These are phyloP conservation scores for Rhagonycha lutea DNA, from an alignment of 2,888 invertebrate species.

Conservation along the genomic window DNA sequence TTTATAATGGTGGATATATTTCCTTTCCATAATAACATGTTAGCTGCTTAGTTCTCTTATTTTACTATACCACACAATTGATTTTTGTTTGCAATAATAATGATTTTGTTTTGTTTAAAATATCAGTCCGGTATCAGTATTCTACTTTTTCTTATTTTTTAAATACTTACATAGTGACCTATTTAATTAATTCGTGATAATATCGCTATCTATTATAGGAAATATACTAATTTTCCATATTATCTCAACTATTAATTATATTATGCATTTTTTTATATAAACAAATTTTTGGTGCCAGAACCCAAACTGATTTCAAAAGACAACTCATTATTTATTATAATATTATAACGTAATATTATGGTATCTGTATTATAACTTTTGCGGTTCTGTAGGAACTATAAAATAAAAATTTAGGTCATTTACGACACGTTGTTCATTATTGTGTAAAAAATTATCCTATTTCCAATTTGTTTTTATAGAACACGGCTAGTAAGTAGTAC, in stretches of 20 bases:
- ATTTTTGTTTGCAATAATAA: not conserved
- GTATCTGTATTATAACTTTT: too few relatives aligned
- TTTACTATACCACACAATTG: not conserved
- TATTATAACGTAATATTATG: too few relatives aligned
- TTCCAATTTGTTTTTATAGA: not conserved
- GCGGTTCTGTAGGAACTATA: not conserved
- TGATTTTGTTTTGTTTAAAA: not conserved
- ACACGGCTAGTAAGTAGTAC: not conserved
- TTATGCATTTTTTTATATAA: too few relatives aligned
- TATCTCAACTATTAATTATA: too few relatives aligned
- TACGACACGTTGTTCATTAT: not conserved
- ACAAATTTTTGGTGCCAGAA: not conserved
- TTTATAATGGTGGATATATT: constrained; percentile 13
- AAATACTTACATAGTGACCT: not conserved
- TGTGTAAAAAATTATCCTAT: not conserved
- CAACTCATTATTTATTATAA: too few relatives aligned
- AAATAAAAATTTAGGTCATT: not conserved
- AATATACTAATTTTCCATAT: not conserved
- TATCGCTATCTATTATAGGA: not conserved
- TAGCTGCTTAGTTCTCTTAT: too few relatives aligned
- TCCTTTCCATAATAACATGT: constrained; percentile 7
- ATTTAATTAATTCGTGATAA: not conserved
- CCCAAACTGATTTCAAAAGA: not conserved
- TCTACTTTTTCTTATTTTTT: not conserved
- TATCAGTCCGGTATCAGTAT: not conserved